phyloP scores from a whole-genome alignment of 1,140 invertebrate species.

The Octopus sinensis region DNA sequence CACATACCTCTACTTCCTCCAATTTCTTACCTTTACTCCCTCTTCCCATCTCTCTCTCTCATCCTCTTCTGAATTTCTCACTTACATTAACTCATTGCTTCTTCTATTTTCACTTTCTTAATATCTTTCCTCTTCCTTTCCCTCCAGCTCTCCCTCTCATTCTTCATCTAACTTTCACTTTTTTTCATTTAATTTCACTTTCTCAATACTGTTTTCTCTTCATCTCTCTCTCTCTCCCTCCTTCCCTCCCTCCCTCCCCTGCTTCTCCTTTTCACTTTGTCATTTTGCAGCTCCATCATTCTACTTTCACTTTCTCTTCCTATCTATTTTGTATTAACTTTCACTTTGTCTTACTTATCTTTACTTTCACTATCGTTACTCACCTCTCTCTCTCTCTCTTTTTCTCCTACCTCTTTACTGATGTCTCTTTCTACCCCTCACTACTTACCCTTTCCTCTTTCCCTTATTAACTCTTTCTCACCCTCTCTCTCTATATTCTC shows the following conservation, averaged over 20 bases:
- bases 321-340: no score
- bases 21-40: neutral
- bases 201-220: neutral
- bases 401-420: no score
- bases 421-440: no score
- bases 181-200: neutral
- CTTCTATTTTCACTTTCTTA: neutral
- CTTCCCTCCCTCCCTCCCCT: neutral
- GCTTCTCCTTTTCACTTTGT: neutral
- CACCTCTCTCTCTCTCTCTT: no score
- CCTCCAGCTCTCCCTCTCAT: neutral
- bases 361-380: no score
- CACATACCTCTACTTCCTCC: neutral
- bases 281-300: neutral
- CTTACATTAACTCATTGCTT: neutral
- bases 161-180: neutral
- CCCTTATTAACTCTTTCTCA: no score
- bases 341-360: no score
- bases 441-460: no score
- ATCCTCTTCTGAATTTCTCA: neutral
- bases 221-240: neutral
- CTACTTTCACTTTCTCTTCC: no score
- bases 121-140: neutral
- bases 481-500: no score
- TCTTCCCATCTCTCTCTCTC: neutral